Conservation (phyloP, 2,888 invertebrate genomes). For the Torymus tubicola region DNA sequence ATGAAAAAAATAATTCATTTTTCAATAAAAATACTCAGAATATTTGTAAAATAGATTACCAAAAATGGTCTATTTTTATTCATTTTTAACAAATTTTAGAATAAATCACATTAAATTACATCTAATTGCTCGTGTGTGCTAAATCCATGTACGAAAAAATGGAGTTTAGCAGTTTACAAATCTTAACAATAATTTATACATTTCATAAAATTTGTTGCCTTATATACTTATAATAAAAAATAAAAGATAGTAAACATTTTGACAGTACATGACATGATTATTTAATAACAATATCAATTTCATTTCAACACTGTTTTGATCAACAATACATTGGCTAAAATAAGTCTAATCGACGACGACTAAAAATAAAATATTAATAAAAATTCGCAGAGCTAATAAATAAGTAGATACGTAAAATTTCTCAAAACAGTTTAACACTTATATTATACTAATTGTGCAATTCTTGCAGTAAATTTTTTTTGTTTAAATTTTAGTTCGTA, state of each 20-base stretch:
- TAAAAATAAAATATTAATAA: conserved; percentile 2
- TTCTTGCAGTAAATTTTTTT: conserved; percentile 16
- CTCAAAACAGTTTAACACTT: not conserved
- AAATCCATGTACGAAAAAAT: conserved; percentile 43
- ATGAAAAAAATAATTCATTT: no score
- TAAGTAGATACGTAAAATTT: conserved; percentile 11
- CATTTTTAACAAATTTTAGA: conserved; percentile 43
- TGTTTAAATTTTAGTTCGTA: conserved; percentile 21
- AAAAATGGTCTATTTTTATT: conserved; percentile 40
- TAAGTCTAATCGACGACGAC: not conserved
- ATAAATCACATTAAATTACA: conserved; percentile 38
- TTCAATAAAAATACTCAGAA: no score
- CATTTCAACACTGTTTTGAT: not conserved
- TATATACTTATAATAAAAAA: no score
- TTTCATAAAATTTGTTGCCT: not conserved
- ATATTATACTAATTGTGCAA: not conserved
- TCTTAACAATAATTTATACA: not conserved
- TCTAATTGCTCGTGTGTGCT: conserved; percentile 10
- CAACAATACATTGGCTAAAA: not conserved
- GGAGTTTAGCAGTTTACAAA: conserved; percentile 15
- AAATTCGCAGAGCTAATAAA: conserved; percentile 5
- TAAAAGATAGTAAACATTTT: not conserved
- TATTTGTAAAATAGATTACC: no score
- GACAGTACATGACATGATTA: not conserved
- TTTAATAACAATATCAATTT: conserved; percentile 12